Evolutionary conservation across 2,113 vertebrate genomes (phyloP), one percentile per base, ranked within the genome.

Genomic region (Bolborhynchus lineola): DNA sequence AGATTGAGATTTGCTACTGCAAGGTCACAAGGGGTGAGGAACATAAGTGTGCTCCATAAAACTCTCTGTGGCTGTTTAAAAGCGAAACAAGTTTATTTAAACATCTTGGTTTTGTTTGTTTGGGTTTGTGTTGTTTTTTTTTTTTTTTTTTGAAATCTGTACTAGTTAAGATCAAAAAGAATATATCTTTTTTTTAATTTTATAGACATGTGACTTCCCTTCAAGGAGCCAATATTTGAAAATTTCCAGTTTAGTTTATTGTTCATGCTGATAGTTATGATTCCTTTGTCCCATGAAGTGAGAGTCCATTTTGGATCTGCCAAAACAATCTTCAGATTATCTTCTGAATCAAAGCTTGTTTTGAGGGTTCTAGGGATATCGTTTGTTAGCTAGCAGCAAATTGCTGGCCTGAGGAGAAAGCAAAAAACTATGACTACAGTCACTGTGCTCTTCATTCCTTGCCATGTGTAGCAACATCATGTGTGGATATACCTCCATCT

Each of bases 381-480:
- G 9, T 52, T 92, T 82, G 19, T 5, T 60, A 64, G 20, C 39
- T 71, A 33, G 19, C 25, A 70, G 19, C 52, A 78, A 78, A 41
- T 42, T 70, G 24, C 41, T 76, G 62, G 78, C 31, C 60, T 78
- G 25, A 90, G 42, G 21, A 82, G 21, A 23, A 46, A 46, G 33
- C 25, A 29, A 63, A 55, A 47, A 39, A 8, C 41, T 39, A 1
- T n/a, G 28, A 63, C 37, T 80, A 2, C 18, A 46, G 24, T n/a
- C 57, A 26, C 44, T 16, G 35, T 50, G 16, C 53, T 50, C 24
- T 74, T 50, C 20, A 6, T 75, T 47, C 63, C 35, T 70, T 59
- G n/a, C 68, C n/a, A 6, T 33, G 14, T 24, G 5, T 83, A 35
- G 19, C 28, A 44, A 4, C 10, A 16, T 5, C 0, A 0, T 59